Evolutionary conservation across 2,797 vertebrate genomes (phyloP).

Genomic region (Karalla daura): DNA sequence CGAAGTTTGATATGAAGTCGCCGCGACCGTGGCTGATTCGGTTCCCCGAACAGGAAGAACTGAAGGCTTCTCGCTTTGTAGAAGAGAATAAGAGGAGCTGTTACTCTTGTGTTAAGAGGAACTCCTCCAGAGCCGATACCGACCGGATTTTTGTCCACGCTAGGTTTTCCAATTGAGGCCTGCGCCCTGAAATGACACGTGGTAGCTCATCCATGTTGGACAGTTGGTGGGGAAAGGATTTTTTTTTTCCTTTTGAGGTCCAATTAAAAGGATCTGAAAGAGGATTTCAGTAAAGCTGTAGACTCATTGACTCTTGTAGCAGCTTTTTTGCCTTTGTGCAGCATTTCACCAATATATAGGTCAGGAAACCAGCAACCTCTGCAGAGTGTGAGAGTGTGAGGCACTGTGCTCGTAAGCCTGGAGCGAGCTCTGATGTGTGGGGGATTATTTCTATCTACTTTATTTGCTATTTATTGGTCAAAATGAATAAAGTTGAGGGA

Average conservation of each 20-base stretch:
- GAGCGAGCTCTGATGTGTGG: not conserved
- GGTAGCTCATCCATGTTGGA: not conserved
- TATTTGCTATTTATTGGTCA: not conserved
- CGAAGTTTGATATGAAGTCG: too few species aligned
- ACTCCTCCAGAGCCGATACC: not conserved
- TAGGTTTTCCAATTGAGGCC: not conserved
- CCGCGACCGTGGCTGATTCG: too few species aligned
- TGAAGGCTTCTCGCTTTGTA: not conserved
- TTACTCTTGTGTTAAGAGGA: not conserved
- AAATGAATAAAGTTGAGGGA: too few species aligned
- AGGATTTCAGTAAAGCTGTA: not conserved
- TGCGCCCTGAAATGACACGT: not conserved
- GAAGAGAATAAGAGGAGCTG: too few species aligned
- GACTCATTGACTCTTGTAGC: not conserved
- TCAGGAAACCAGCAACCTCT: slow-evolving; percentile 24
- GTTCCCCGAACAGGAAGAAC: slow-evolving; percentile 1
- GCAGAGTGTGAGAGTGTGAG: not conserved
- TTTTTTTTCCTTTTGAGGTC: too few species aligned
- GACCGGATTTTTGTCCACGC: not conserved
- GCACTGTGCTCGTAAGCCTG: not conserved
- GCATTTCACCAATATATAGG: slow-evolving; percentile 25
- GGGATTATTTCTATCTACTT: not conserved
- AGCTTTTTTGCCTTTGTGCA: not conserved
- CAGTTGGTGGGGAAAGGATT: too few species aligned
- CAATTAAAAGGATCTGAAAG: not conserved